Conservation (phyloP, 2,113 vertebrate species). For the Oncorhynchus kisutch region DNA sequence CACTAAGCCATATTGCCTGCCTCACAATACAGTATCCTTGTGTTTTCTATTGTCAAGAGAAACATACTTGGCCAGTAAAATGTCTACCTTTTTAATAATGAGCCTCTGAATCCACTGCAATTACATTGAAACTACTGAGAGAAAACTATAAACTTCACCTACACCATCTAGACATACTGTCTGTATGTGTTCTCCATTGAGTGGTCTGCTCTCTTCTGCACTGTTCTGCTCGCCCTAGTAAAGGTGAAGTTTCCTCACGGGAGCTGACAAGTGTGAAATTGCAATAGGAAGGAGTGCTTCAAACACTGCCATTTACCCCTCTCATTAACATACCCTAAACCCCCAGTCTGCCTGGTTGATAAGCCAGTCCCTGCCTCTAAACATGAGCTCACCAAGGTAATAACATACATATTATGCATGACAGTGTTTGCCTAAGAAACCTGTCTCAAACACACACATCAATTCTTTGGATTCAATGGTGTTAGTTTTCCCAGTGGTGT, state of each 20-base stretch:
- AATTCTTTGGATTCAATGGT: conserved; percentile 36
- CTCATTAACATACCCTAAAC: conserved; percentile 66
- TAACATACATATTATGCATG: conserved; percentile 15
- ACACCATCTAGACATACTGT: conserved; percentile 42
- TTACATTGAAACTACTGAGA: conserved; percentile 8
- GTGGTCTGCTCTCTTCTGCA: conserved; percentile 55
- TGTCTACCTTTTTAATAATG: neutral
- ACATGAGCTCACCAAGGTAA: conserved; percentile 7
- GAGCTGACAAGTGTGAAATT: conserved; percentile 79
- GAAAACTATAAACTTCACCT: conserved; percentile 27
- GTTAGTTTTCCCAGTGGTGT: conserved; percentile 38
- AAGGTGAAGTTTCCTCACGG: conserved; percentile 74
- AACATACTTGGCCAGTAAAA: neutral
- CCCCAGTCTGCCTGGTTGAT: conserved; percentile 4
- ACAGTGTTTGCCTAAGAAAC: conserved; percentile 4
- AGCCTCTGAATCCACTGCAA: neutral
- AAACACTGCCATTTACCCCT: conserved; percentile 69
- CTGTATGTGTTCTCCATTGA: conserved; percentile 27
- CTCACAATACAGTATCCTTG: neutral
- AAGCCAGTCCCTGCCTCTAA: conserved; percentile 5
- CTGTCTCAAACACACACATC: neutral
- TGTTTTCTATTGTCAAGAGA: neutral
- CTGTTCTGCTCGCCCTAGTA: conserved; percentile 61
- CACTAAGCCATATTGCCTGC: neutral
- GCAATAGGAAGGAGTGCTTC: conserved; percentile 68